These are phyloP conservation scores for Tethea ocularis DNA, from an alignment of 2,888 invertebrate species.

Conservation along the genomic window DNA sequence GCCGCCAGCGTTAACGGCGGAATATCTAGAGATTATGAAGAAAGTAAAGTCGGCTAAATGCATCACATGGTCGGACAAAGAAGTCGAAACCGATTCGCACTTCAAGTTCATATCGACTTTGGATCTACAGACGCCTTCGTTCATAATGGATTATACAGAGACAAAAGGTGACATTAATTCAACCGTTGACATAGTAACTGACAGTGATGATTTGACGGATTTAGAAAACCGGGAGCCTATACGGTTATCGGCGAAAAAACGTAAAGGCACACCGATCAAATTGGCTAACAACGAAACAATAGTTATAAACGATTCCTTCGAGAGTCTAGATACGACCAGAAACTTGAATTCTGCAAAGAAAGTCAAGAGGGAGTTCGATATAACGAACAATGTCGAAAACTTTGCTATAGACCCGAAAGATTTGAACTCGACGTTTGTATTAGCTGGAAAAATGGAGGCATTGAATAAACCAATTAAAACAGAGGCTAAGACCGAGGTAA, in stretches of 20 bases:
- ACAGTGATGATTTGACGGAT: constrained; percentile 68
- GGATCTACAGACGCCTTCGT: constrained; percentile 57
- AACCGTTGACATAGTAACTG: constrained; percentile 57
- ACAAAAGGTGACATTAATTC: constrained; percentile 41
- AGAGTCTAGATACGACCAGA: constrained; percentile 58
- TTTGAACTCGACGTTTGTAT: constrained; percentile 76
- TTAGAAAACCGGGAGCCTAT: constrained; percentile 59
- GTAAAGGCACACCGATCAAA: constrained; percentile 73
- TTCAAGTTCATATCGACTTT: constrained; percentile 66
- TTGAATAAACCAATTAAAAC: constrained; percentile 46
- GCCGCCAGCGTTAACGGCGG: constrained; percentile 80
- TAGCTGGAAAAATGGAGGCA: constrained; percentile 62
- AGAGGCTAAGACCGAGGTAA: constrained; percentile 38
- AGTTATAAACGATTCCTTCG: constrained; percentile 72
- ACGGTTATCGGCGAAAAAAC: constrained; percentile 49
- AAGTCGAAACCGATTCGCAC: constrained; percentile 51
- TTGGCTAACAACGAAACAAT: constrained; percentile 70
- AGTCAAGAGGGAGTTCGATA: constrained; percentile 53
- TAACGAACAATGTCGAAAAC: constrained; percentile 54
- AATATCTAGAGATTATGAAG: constrained; percentile 84
- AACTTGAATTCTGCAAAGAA: constrained; percentile 69
- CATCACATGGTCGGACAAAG: constrained; percentile 85
- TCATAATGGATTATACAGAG: constrained; percentile 40
- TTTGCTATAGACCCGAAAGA: constrained; percentile 61
- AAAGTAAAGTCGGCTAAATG: constrained; percentile 83